Evolutionary conservation across 2,113 vertebrate genomes (phyloP).

Genomic region (Formicarius rufipectus): DNA sequence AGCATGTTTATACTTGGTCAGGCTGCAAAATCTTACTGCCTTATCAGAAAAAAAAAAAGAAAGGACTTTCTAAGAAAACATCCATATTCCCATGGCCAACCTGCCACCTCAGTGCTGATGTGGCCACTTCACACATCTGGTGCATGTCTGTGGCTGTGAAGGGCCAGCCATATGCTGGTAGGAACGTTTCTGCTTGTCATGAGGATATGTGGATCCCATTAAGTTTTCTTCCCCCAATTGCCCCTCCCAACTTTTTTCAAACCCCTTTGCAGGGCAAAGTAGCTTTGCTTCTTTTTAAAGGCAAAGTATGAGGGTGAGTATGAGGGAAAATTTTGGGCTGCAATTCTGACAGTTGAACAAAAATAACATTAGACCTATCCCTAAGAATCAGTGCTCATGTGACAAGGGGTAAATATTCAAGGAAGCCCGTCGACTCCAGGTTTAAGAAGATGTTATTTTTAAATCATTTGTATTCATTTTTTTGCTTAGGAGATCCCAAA

Average conservation of each 20-base stretch:
- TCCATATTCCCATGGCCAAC: accelerated
- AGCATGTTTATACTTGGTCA: background rate
- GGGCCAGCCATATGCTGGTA: background rate
- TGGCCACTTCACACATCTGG: background rate
- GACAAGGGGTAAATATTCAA: background rate
- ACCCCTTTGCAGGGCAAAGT: background rate
- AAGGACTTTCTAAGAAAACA: background rate
- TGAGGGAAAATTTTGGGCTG: background rate
- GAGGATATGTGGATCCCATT: background rate
- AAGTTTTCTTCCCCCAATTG: background rate
- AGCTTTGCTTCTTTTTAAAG: background rate
- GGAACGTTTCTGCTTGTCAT: background rate
- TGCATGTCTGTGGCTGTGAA: background rate
- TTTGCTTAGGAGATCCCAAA: background rate
- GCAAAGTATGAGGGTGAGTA: background rate
- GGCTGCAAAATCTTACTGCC: background rate
- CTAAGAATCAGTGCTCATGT: background rate
- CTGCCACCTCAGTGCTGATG: background rate
- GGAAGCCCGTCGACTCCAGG: background rate
- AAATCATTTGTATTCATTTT: background rate
- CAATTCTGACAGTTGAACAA: background rate
- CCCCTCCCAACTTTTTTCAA: background rate
- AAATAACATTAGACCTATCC: background rate
- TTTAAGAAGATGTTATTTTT: background rate
- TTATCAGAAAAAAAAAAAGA: background rate